These are phyloP conservation scores for Caenorhabditis sulstoni DNA, from an alignment of 2,888 invertebrate species.

Conservation along the genomic window DNA sequence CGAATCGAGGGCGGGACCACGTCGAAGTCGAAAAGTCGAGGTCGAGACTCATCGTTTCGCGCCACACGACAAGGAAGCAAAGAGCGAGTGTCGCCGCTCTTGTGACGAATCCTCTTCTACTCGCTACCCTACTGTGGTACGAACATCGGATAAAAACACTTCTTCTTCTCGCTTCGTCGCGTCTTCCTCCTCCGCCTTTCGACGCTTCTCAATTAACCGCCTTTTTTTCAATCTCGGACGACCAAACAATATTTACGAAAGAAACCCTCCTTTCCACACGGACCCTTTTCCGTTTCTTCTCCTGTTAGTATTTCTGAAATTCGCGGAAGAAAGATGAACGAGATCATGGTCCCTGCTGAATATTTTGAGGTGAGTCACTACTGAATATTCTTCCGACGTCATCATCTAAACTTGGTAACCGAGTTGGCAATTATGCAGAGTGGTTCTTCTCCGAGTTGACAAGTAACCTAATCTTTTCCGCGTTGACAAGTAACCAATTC, in stretches of 20 bases:
- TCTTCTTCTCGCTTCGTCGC: slow-evolving; percentile 28
- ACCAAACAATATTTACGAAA: slow-evolving; percentile 23
- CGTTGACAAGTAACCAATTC: not conserved
- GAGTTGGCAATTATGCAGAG: slow-evolving; percentile 13
- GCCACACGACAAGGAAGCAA: not conserved
- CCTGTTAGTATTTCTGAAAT: not conserved
- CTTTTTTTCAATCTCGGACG: slow-evolving; percentile 42
- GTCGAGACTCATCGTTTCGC: not conserved
- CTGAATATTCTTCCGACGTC: slow-evolving; percentile 15
- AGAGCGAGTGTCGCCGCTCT: not conserved
- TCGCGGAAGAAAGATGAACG: slow-evolving; percentile 18
- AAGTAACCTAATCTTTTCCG: not conserved
- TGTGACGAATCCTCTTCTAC: slow-evolving; percentile 29
- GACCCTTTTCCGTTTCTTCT: slow-evolving; percentile 9
- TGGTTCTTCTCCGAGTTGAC: not conserved
- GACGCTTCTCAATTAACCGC: slow-evolving; percentile 52
- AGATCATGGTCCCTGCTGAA: slow-evolving; percentile 46
- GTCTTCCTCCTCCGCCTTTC: slow-evolving; percentile 17
- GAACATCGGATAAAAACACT: slow-evolving; percentile 51
- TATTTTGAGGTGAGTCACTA: slow-evolving; percentile 48
- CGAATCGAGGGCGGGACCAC: slow-evolving; percentile 21
- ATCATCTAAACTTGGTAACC: slow-evolving; percentile 14
- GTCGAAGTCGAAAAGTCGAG: not conserved
- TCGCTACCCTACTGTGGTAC: slow-evolving; percentile 40
- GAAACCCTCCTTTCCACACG: not conserved